A percentile compares a stretch with the other conserved stretches of the same genome.
Evolutionary conservation across 1,140 invertebrate species (phyloP).

Genomic region (Macrobrachium rosenbergii): DNA sequence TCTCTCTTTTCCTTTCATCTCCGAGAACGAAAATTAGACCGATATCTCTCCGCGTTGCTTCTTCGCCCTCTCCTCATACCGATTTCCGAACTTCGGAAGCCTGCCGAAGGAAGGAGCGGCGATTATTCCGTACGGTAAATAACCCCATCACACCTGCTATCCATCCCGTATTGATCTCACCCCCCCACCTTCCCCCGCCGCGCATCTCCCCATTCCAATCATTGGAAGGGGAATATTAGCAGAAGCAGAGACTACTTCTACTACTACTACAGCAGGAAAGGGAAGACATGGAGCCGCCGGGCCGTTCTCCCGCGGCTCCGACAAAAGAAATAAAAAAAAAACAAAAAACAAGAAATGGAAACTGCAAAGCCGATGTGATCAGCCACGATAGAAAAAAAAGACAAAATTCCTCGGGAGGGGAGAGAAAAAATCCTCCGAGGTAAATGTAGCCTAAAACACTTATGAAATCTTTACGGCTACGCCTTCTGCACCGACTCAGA

Average conservation of each 20-base stretch:
- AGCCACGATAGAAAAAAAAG: slow-evolving; percentile 33
- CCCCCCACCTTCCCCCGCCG: not conserved
- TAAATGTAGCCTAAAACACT: slow-evolving; percentile 60
- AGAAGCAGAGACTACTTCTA: too few species aligned
- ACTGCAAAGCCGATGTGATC: slow-evolving; percentile 18
- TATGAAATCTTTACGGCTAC: slow-evolving; percentile 62
- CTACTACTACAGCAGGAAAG: too few species aligned
- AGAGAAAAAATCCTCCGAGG: slow-evolving; percentile 34
- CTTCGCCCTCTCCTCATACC: not conserved
- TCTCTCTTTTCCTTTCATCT: not conserved
- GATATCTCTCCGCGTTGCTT: not conserved
- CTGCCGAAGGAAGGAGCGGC: too few species aligned
- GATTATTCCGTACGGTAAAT: too few species aligned
- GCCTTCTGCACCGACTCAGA: slow-evolving; percentile 62
- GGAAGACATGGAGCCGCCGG: not conserved
- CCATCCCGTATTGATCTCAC: slow-evolving; percentile 26
- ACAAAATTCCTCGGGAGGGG: not conserved
- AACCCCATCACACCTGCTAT: too few species aligned
- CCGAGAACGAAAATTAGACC: too few species aligned
- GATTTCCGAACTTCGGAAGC: not conserved
- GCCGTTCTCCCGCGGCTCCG: not conserved
- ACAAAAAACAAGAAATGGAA: slow-evolving; percentile 40
- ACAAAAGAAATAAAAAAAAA: slow-evolving; percentile 24
- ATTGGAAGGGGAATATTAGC: not conserved
- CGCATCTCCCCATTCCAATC: not conserved